Evolutionary conservation across 1,140 invertebrate species (phyloP).

Genomic region (Drosophila varians): DNA sequence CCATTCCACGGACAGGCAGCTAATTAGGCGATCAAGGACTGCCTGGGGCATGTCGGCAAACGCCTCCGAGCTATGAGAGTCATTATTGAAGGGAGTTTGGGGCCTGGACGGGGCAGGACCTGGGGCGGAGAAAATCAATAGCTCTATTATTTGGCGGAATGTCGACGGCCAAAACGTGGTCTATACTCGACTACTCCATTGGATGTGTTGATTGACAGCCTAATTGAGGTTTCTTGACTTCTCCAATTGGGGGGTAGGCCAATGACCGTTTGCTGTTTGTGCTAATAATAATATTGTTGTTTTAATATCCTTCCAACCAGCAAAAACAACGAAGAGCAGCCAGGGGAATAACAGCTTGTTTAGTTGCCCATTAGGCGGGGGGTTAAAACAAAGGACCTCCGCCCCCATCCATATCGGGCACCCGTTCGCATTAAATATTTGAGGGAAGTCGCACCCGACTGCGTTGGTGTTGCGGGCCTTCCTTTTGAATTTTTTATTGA

Average conservation of each 20-base stretch:
- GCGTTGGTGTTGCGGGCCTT: conserved; percentile 24
- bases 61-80: conserved; percentile 42
- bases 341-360: conserved; percentile 30
- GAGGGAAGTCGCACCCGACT: conserved; percentile 59
- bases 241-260: conserved; percentile 45
- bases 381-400: conserved; percentile 6
- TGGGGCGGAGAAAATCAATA: conserved; percentile 61
- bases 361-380: conserved; percentile 46
- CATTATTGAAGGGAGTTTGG: conserved; percentile 46
- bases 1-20: conserved; percentile 42
- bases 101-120: background rate
- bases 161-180: conserved; percentile 21
- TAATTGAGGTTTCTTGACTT: conserved; percentile 76
- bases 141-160: conserved; percentile 70
- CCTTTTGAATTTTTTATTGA: conserved; percentile 78
- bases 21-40: conserved; percentile 71
- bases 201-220: conserved; percentile 74
- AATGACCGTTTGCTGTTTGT: conserved; percentile 57
- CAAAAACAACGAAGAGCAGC: background rate
- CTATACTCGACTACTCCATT: conserved; percentile 23
- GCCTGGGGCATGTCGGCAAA: conserved; percentile 45
- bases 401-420: background rate
- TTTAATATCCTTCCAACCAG: conserved; percentile 30
- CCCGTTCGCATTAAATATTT: conserved; percentile 66
- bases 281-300: conserved; percentile 70